These are phyloP conservation scores for Elgaria multicarinata DNA, from an alignment of 2,113 vertebrate species.

Conservation along the genomic window DNA sequence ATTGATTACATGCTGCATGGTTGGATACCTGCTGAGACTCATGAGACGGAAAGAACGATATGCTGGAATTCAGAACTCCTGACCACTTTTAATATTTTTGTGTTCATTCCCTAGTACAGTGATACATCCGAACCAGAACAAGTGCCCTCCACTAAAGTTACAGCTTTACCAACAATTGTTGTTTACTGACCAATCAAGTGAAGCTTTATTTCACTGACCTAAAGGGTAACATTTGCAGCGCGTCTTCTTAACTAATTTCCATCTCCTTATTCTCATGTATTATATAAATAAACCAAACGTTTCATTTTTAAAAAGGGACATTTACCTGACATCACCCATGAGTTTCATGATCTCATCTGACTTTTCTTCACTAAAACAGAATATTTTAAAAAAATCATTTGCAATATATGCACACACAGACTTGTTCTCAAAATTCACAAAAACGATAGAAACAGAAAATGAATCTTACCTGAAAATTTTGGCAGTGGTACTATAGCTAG, in stretches of 20 bases:
- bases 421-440: conserved; percentile 1
- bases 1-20: background rate
- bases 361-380: conserved; percentile 92
- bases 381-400: conserved; percentile 9
- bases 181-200: background rate
- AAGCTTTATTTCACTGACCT: background rate
- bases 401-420: conserved; percentile 29
- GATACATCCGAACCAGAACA: background rate
- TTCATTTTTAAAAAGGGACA: background rate
- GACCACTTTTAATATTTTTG: background rate
- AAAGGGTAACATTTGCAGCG: background rate
- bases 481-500: conserved; percentile 93
- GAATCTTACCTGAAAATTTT: conserved; percentile 94
- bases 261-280: background rate
- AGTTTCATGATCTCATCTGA: conserved; percentile 98
- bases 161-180: background rate
- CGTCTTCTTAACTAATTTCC: background rate
- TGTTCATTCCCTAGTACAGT: background rate
- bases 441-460: rapidly evolving
- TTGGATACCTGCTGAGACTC: background rate
- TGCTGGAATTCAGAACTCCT: background rate
- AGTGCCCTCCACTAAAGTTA: background rate
- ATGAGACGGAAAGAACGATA: background rate
- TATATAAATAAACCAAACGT: background rate
- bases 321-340: conserved; percentile 94